Percentiles rank a stretch among this genome's conserved stretches.
These are phyloP conservation scores for Schizothorax lantsangensis DNA, from an alignment of 2,797 vertebrate genomes.

Conservation along the genomic window DNA sequence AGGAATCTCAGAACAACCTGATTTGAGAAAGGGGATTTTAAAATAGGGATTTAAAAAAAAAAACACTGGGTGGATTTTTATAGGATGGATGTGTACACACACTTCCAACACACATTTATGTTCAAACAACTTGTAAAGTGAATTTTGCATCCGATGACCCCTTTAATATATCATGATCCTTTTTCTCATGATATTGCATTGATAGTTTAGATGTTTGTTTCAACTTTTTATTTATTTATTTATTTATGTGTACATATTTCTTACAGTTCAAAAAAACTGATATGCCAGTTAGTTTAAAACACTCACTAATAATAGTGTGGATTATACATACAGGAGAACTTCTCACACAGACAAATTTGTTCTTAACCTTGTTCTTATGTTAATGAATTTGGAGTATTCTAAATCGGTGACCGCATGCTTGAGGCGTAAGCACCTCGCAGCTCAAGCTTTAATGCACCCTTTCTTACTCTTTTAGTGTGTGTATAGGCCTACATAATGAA, in stretches of 20 bases:
- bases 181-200: neutral
- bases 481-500: neutral
- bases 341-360: neutral
- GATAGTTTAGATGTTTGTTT: neutral
- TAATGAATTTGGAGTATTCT: neutral
- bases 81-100: too few relatives aligned
- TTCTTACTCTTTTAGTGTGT: neutral
- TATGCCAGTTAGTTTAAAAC: neutral
- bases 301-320: neutral
- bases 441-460: neutral
- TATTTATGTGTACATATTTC: neutral
- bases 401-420: neutral
- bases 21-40: too few relatives aligned
- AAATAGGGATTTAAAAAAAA: too few relatives aligned
- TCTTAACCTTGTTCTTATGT: neutral
- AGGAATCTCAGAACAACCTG: too few relatives aligned
- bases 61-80: too few relatives aligned
- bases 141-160: too few relatives aligned
- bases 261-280: neutral
- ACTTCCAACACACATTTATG: too few relatives aligned
- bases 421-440: neutral
- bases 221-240: too few relatives aligned
- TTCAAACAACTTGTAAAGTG: too few relatives aligned
- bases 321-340: neutral
- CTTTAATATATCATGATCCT: neutral